Percentiles rank a stretch among this genome's conserved stretches.
phyloP scores from a whole-genome alignment of 1,140 invertebrate species.

The Drosophila nasuta region DNA sequence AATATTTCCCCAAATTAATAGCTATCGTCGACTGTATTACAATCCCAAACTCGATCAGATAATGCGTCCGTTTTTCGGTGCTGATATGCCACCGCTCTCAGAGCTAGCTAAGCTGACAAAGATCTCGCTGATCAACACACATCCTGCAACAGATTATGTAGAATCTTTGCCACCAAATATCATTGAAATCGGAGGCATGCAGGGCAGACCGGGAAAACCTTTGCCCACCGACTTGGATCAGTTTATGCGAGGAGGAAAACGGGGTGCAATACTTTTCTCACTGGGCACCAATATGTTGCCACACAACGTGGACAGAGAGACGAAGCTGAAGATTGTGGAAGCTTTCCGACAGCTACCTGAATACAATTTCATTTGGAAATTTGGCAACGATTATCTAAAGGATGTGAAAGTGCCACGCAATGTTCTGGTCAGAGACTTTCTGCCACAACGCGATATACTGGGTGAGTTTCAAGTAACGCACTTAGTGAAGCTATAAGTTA shows the following conservation, averaged over 20 bases:
- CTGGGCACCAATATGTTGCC: conserved; percentile 44
- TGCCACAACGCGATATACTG: conserved; percentile 65
- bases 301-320: conserved; percentile 6
- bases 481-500: no score
- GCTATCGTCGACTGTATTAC: conserved; percentile 25
- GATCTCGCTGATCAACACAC: conserved; percentile 78
- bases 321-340: conserved; percentile 50
- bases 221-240: conserved; percentile 25
- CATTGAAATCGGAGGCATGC: conserved; percentile 86
- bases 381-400: conserved; percentile 41
- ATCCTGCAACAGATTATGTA: conserved; percentile 82
- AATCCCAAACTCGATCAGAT: conserved; percentile 33
- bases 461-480: conserved; percentile 20
- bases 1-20: not conserved
- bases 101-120: conserved; percentile 34
- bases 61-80: conserved; percentile 21
- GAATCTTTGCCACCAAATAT: conserved; percentile 85
- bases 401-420: conserved; percentile 23
- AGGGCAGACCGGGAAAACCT: conserved; percentile 72
- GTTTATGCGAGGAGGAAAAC: conserved; percentile 30
- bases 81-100: conserved; percentile 21
- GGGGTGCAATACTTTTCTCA: conserved; percentile 30
- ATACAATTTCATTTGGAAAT: conserved; percentile 79
- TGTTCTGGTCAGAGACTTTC: conserved; percentile 22
- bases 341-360: conserved; percentile 43